Evolutionary conservation across 1,140 invertebrate genomes (phyloP).

Genomic region (Drosophila equinoxialis): DNA sequence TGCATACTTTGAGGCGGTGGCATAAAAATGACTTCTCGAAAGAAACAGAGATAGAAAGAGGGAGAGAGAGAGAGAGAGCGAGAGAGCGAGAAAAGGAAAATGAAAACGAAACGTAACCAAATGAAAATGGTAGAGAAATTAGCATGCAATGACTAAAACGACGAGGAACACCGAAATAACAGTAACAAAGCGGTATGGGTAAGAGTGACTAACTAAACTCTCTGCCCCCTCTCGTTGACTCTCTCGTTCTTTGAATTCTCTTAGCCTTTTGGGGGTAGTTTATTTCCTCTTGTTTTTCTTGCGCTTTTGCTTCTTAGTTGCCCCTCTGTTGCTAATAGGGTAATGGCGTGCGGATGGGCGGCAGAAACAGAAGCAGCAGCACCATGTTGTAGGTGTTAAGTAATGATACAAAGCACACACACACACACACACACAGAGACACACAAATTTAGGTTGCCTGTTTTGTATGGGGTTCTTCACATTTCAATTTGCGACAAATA

Average conservation of each 20-base stretch:
- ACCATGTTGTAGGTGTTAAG: slow-evolving; percentile 65
- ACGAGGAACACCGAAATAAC: slow-evolving; percentile 16
- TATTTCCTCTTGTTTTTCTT: slow-evolving; percentile 38
- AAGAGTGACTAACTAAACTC: slow-evolving; percentile 59
- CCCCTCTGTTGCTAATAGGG: slow-evolving; percentile 49
- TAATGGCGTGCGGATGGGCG: slow-evolving; percentile 67
- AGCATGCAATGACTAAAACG: slow-evolving; percentile 69
- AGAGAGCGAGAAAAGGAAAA: slow-evolving; percentile 3
- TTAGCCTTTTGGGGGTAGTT: slow-evolving; percentile 56
- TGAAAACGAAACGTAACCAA: slow-evolving; percentile 26
- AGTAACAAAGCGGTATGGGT: background rate
- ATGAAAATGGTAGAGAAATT: slow-evolving; percentile 52
- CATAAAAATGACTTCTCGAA: slow-evolving; percentile 50
- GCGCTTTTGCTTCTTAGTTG: slow-evolving; percentile 27
- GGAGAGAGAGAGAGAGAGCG: too few species aligned
- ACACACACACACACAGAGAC: slow-evolving; percentile 18
- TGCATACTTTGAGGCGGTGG: slow-evolving; percentile 61
- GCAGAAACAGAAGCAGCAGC: slow-evolving; percentile 16
- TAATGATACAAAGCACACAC: slow-evolving; percentile 48
- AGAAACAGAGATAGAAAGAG: background rate
- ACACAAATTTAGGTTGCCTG: slow-evolving; percentile 4
- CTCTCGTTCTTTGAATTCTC: slow-evolving; percentile 5
- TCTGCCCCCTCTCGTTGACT: slow-evolving; percentile 12
- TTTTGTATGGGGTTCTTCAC: too few species aligned
- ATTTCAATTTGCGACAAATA: slow-evolving; percentile 4